Base-by-base conservation (phyloP, 2,888 invertebrate species). In the Calephelis perditalis region DNA sequence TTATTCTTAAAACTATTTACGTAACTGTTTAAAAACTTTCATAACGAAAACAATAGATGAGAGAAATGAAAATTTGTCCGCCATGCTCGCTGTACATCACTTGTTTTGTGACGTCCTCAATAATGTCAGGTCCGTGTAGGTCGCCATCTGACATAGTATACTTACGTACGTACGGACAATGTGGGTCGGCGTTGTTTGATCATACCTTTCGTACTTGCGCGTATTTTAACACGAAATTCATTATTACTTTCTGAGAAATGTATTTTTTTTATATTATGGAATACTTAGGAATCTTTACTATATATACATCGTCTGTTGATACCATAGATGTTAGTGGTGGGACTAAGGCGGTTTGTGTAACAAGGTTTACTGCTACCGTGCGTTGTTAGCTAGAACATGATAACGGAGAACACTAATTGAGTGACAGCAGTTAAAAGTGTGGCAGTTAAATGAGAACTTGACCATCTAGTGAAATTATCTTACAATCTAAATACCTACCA, bases 121-220 rank as follows among this genome's bases (percentile, higher is more conserved):
- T 79, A 74, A 71, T 71, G 70, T 70, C 75, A 81, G 74, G 79
- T 83, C 81, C 80, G 81, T 82, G 77, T 82, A 76, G 79, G 80
- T 78, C 78, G 77, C 64, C 67, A 70, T 67, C 66, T 68, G 70
- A 71, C 70, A 71, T 66, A 66, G 66, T 65, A 69, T 56, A 65
- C 57, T 59, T 65, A 59, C 62, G 26, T 26, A 26, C 4, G 26
- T 57, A 6, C 40, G 26, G 47, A 46, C 60, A 61, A 77, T 75
- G 76, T 78, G 72, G 74, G 73, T 70, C 76, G 71, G 36, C 15
- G 56, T 43, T 43, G 56, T 43, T 56, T n/a, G 11, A 26, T 26
- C 45, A 26, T 57, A 26, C 49, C 49, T 15, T 35, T 49, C 49
- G 26, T 49, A 49, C 26, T 26, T 10, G 49, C 49, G 26, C 49